Evolutionary conservation across 2,888 invertebrate genomes (phyloP).

Genomic region (Diadegma fenestrale): DNA sequence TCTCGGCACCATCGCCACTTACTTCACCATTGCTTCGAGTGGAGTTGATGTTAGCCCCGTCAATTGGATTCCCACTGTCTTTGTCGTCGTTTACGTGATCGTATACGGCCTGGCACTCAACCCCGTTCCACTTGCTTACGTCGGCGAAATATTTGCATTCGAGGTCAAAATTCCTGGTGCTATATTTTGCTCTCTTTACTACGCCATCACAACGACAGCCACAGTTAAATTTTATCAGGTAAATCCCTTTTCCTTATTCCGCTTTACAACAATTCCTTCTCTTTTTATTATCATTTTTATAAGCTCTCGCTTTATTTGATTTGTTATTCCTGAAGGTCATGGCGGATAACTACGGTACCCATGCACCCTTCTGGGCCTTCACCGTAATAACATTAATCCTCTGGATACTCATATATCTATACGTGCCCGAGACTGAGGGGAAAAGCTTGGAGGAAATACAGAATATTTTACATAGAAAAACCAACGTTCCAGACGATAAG

Average conservation of each 20-base stretch:
- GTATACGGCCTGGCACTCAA: constrained; percentile 81
- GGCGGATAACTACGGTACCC: constrained; percentile 77
- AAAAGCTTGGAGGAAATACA: constrained; percentile 83
- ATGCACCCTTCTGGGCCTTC: constrained; percentile 80
- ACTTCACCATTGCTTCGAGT: constrained; percentile 76
- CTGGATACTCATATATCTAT: constrained; percentile 80
- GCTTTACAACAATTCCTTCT: background rate
- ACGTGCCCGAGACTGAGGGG: constrained; percentile 83
- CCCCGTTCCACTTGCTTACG: constrained; percentile 81
- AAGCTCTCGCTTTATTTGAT: background rate
- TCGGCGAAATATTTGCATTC: constrained; percentile 82
- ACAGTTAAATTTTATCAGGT: constrained; percentile 83
- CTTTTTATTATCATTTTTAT: constrained; percentile 7
- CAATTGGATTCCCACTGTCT: constrained; percentile 81
- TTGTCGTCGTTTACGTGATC: constrained; percentile 79
- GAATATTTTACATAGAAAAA: constrained; percentile 74
- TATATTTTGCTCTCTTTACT: constrained; percentile 80
- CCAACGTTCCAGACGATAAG: constrained; percentile 5
- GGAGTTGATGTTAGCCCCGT: constrained; percentile 76
- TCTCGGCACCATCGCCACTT: constrained; percentile 76
- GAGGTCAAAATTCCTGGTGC: constrained; percentile 83
- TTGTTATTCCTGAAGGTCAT: constrained; percentile 73
- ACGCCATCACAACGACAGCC: constrained; percentile 77
- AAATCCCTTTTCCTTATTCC: constrained; percentile 11
- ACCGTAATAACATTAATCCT: constrained; percentile 78